A percentile compares a stretch with the other conserved stretches of the same genome.
phyloP scores from a whole-genome alignment of 2,113 vertebrate species.

The Tyto alba region DNA sequence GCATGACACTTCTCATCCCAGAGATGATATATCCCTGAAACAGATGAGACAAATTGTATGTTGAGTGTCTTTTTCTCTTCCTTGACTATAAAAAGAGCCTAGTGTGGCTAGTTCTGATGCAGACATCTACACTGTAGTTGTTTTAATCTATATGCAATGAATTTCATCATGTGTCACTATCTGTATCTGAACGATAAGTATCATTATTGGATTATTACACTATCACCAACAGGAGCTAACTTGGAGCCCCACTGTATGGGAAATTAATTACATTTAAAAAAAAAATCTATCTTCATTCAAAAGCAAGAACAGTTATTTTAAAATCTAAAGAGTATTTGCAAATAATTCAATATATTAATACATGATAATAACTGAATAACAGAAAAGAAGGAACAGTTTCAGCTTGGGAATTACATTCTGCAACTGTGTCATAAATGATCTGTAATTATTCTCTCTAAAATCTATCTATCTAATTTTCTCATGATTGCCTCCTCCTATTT shows the following conservation, averaged over 20 bases:
- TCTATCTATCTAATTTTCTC: conserved; percentile 19
- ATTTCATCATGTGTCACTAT: not conserved
- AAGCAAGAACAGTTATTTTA: not conserved
- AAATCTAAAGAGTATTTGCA: not conserved
- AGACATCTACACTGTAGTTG: not conserved
- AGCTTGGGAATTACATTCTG: not conserved
- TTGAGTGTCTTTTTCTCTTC: not conserved
- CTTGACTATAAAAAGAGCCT: not conserved
- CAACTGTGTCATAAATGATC: not conserved
- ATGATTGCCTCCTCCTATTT: not conserved
- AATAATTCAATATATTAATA: not conserved
- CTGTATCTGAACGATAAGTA: not conserved
- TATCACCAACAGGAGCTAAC: not conserved
- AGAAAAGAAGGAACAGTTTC: not conserved
- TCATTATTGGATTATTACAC: not conserved
- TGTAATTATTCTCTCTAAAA: conserved; percentile 18
- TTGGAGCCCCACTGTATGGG: not conserved
- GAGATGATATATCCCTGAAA: not conserved
- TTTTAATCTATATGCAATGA: not conserved
- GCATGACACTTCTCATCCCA: not conserved
- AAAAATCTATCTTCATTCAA: not conserved
- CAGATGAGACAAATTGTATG: not conserved
- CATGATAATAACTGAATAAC: not conserved
- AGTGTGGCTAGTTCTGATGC: not conserved
- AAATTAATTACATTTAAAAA: not conserved